These are phyloP conservation scores for Aptenodytes patagonicus DNA, from an alignment of 2,113 vertebrate species.

Conservation along the genomic window DNA sequence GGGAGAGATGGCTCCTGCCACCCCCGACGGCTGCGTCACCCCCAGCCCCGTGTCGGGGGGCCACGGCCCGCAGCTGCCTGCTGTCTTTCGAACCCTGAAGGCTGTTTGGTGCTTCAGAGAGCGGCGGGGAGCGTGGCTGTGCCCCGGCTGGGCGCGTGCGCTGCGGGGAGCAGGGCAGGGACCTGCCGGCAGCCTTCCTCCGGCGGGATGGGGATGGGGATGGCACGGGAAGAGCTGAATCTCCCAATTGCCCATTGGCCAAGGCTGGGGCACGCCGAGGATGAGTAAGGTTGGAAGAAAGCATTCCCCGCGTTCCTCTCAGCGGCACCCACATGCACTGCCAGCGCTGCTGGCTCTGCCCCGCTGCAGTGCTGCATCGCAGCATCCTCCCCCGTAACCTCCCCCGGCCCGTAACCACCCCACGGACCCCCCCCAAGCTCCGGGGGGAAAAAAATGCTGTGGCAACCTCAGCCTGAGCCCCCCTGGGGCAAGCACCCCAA, in stretches of 20 bases:
- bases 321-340: fast-evolving
- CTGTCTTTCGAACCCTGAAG: background rate
- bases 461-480: background rate
- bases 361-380: fast-evolving
- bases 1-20: background rate
- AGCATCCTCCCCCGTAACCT: background rate
- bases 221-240: background rate
- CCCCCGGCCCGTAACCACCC: background rate
- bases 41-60: background rate
- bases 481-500: background rate
- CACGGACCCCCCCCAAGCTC: background rate
- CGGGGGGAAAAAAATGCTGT: fast-evolving
- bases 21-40: background rate
- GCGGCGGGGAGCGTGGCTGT: fast-evolving
- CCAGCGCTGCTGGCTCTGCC: background rate
- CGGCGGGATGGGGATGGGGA: fast-evolving
- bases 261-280: background rate
- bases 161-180: background rate
- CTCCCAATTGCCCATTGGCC: background rate
- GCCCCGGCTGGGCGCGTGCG: background rate
- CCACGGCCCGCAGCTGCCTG: background rate
- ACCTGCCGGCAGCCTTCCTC: background rate
- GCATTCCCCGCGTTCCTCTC: background rate
- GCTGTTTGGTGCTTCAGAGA: background rate
- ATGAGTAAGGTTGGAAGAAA: background rate